Percentiles rank a stretch among this genome's conserved stretches.
phyloP scores from a whole-genome alignment of 2,888 invertebrate genomes.

The Tetropium fuscum region DNA sequence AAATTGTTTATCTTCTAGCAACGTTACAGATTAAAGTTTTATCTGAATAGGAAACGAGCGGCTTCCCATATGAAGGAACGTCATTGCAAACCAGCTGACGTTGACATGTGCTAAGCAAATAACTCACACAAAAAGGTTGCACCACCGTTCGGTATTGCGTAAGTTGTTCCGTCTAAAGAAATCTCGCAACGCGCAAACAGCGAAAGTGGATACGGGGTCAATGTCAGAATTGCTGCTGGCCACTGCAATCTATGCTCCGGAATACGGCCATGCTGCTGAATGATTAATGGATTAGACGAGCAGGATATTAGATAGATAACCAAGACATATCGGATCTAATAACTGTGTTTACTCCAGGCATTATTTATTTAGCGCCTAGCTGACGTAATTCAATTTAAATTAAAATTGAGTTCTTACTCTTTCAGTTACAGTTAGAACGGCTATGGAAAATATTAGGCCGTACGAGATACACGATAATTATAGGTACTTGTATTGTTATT shows the following conservation, averaged over 20 bases:
- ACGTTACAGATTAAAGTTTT: too few relatives aligned
- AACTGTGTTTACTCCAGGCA: slow-evolving; percentile 21
- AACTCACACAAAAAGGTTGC: slow-evolving; percentile 14
- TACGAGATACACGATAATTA: slow-evolving; percentile 5
- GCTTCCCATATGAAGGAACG: too few relatives aligned
- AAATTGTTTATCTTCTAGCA: too few relatives aligned
- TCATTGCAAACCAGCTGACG: too few relatives aligned
- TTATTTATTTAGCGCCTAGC: slow-evolving; percentile 14
- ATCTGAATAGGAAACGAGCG: too few relatives aligned
- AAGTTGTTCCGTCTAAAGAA: slow-evolving; percentile 36
- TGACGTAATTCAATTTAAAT: slow-evolving; percentile 16
- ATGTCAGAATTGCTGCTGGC: slow-evolving; percentile 43
- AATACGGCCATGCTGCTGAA: slow-evolving; percentile 26
- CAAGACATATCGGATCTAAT: slow-evolving; percentile 27
- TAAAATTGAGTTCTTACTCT: slow-evolving; percentile 8
- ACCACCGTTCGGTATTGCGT: slow-evolving; percentile 19
- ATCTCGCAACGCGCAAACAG: slow-evolving; percentile 28
- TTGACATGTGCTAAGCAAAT: slow-evolving; percentile 4
- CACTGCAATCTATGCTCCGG: slow-evolving; percentile 26
- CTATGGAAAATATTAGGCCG: neutral
- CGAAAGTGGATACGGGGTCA: slow-evolving; percentile 47
- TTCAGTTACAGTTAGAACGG: slow-evolving; percentile 6
- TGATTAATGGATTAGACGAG: slow-evolving; percentile 31
- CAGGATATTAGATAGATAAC: slow-evolving; percentile 22
- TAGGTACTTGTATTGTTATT: neutral